Base-by-base conservation (phyloP, 2,797 vertebrate genomes). In the Falco rusticolus region DNA sequence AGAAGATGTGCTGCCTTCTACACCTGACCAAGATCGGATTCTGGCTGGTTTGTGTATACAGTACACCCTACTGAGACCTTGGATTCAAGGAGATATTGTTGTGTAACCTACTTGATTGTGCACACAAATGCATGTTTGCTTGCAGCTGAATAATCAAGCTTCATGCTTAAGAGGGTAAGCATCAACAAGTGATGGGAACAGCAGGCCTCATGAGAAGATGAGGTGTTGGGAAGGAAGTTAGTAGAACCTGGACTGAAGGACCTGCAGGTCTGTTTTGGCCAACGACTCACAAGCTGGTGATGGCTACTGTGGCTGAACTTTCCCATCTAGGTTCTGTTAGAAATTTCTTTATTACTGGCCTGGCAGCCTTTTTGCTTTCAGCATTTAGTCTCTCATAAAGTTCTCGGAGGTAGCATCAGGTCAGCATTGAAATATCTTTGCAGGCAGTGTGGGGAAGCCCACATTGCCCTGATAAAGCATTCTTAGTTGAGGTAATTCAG, bases 131-230 rank as follows among this genome's bases (percentile, higher is more conserved):
- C 84, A 64, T 69, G 53, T 93, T 87, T 95, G 74, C 90, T 94
- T 94, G 68, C 96, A 96, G 86, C 90, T 39, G 60, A 83, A 80
- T 93, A 92, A 78, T 77, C 72, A 81, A 94, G 81, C 93, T 82
- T 91, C 92, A 93, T 89, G 84, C 78, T 84, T 93, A 64, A 95
- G 90, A 90, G 68, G 47, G 63, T 90, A 76, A 96, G 43, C 86
- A 83, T 95, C 86, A 54, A 51, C 63, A 75, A 94, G 68, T 79
- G 89, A 59, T 89, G 89, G 76, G 61, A 95, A 66, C 72, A 90
- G 10, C 74, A 66, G 29, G 69, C 89, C 59, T 96, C 59, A 37
- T 61, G 69, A 94, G 94, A 95, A 94, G 95, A 96, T 80, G 70
- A 89, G 54, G 37, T 85, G 41, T 70, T 93, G 89, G 75, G 53